These are phyloP conservation scores for Microctenopoma stevenorrisi DNA, from an alignment of 2,797 vertebrate genomes.

Conservation along the genomic window DNA sequence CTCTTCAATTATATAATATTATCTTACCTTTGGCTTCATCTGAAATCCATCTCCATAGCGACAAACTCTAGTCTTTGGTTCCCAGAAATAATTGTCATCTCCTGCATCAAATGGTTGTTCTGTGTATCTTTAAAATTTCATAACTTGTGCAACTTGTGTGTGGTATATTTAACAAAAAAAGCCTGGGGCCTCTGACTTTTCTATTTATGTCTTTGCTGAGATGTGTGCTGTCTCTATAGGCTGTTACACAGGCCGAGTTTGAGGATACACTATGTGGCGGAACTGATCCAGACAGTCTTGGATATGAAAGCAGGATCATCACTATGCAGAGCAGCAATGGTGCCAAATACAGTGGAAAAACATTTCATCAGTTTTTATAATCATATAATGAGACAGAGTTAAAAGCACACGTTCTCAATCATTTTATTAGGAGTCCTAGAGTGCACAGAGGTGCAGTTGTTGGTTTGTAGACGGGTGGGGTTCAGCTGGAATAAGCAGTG, in stretches of 20 bases:
- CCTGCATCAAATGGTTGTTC: constrained; percentile 62
- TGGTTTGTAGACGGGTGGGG: background rate
- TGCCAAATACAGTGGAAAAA: background rate
- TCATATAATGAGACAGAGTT: constrained; percentile 3
- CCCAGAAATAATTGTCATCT: constrained; percentile 43
- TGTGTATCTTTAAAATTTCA: constrained; percentile 67
- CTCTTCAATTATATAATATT: constrained; percentile 46
- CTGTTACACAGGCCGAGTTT: constrained; percentile 1
- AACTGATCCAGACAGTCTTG: constrained; percentile 1
- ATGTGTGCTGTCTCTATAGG: constrained; percentile 19
- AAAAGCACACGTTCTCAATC: background rate
- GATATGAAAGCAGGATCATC: constrained; percentile 15
- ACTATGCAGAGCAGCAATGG: background rate
- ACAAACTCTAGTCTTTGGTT: constrained; percentile 39
- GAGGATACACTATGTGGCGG: constrained; percentile 11
- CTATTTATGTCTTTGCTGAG: constrained; percentile 52
- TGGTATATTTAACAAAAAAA: constrained; percentile 61
- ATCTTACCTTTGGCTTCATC: constrained; percentile 40
- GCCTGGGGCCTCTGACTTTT: constrained; percentile 45
- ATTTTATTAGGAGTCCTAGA: background rate
- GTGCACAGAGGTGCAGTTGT: no score
- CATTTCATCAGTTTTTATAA: background rate
- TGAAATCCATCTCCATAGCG: constrained; percentile 59
- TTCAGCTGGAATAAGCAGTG: background rate
- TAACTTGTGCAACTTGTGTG: constrained; percentile 33